These are phyloP conservation scores for Yponomeuta plumbellus DNA, from an alignment of 2,888 invertebrate species.

Conservation along the genomic window DNA sequence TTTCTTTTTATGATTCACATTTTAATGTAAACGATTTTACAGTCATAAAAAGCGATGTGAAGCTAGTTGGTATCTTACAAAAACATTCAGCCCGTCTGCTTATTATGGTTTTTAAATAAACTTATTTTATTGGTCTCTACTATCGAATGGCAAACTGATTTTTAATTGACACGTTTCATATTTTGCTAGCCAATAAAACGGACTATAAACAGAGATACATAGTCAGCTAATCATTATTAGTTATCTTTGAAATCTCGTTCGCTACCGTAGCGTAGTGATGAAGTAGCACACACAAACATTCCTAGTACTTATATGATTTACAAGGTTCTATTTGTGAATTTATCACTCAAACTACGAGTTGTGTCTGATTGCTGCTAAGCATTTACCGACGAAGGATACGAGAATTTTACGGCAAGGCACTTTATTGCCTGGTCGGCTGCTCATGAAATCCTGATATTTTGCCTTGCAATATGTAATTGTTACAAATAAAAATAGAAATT, in stretches of 20 bases:
- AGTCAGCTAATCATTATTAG: constrained; percentile 10
- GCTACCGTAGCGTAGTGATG: neutral
- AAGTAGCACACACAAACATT: neutral
- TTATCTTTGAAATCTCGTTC: constrained; percentile 5
- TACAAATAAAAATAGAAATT: neutral
- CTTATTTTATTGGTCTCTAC: neutral
- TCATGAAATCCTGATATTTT: neutral
- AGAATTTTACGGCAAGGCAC: neutral
- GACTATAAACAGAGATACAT: neutral
- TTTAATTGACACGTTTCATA: constrained; percentile 14
- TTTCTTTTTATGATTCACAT: constrained; percentile 22
- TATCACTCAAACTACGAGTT: constrained; percentile 40
- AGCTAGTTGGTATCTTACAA: neutral
- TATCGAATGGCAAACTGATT: constrained; percentile 9
- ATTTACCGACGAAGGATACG: too few species aligned
- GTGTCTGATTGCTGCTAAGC: constrained; percentile 25
- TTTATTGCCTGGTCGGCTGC: neutral
- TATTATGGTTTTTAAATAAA: constrained; percentile 8
- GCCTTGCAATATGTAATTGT: neutral
- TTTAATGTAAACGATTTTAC: constrained; percentile 7
- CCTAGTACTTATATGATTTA: constrained; percentile 40
- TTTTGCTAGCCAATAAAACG: constrained; percentile 9
- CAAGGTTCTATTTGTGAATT: constrained; percentile 64
- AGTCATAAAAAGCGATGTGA: constrained; percentile 2
- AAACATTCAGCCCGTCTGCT: neutral